Evolutionary conservation across 2,888 invertebrate species (phyloP).

Genomic region (Arctia plantaginis): DNA sequence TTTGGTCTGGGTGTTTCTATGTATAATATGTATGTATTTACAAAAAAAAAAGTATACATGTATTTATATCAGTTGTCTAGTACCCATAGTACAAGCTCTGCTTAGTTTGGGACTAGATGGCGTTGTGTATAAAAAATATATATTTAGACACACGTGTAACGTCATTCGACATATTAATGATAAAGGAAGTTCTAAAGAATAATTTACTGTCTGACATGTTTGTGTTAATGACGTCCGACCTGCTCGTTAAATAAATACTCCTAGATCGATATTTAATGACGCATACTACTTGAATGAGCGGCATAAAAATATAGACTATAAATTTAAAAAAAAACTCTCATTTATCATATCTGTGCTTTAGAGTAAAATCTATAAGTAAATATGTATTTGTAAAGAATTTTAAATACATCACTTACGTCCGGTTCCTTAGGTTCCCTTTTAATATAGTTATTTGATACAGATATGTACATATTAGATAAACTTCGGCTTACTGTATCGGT

Average conservation of each 20-base stretch:
- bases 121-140: background rate
- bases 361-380: background rate
- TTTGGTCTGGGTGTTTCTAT: no score
- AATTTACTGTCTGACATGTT: conserved; percentile 5
- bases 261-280: conserved; percentile 13
- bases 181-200: background rate
- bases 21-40: no score
- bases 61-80: no score
- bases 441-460: no score
- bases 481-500: no score
- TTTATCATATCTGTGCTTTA: conserved; percentile 6
- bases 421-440: no score
- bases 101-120: no score
- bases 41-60: no score
- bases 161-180: background rate
- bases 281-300: conserved; percentile 12
- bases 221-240: conserved; percentile 3
- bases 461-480: no score
- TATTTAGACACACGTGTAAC: background rate
- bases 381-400: no score
- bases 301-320: background rate
- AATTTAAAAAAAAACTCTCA: background rate
- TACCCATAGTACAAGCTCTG: no score
- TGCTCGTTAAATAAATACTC: conserved; percentile 4
- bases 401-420: no score